Evolutionary conservation across 2,888 invertebrate genomes (phyloP).

Genomic region (Epirrita christyi): DNA sequence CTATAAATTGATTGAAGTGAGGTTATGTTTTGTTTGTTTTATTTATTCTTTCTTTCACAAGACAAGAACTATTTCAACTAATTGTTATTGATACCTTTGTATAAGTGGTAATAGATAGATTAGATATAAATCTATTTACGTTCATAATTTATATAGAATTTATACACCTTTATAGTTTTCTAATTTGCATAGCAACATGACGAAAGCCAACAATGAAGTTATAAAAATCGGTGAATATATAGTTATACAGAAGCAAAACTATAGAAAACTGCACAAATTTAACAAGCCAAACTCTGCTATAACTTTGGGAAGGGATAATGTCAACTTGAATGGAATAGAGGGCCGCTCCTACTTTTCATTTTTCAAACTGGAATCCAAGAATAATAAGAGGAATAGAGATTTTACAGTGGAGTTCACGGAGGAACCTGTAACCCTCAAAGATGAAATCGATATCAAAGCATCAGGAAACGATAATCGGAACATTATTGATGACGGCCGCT

Average conservation of each 20-base stretch:
- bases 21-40: no score
- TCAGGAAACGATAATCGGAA: conserved; percentile 94
- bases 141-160: not conserved
- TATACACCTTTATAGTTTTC: not conserved
- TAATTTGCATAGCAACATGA: conserved; percentile 9
- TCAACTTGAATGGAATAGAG: conserved; percentile 87
- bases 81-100: no score
- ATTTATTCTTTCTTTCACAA: no score
- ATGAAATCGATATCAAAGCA: conserved; percentile 86
- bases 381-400: conserved; percentile 81
- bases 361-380: conserved; percentile 89
- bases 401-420: conserved; percentile 83
- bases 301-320: conserved; percentile 88
- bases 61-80: no score
- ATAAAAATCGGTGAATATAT: conserved; percentile 90
- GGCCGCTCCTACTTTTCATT: conserved; percentile 89
- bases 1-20: no score
- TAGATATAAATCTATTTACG: not conserved
- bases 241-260: conserved; percentile 91
- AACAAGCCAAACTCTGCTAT: conserved; percentile 86
- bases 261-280: conserved; percentile 90
- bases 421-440: conserved; percentile 74
- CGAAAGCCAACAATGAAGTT: conserved; percentile 33
- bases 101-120: not conserved
- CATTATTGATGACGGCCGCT: conserved; percentile 90